These are phyloP conservation scores for Heliconius himera DNA, from an alignment of 1,140 invertebrate genomes.

Conservation along the genomic window DNA sequence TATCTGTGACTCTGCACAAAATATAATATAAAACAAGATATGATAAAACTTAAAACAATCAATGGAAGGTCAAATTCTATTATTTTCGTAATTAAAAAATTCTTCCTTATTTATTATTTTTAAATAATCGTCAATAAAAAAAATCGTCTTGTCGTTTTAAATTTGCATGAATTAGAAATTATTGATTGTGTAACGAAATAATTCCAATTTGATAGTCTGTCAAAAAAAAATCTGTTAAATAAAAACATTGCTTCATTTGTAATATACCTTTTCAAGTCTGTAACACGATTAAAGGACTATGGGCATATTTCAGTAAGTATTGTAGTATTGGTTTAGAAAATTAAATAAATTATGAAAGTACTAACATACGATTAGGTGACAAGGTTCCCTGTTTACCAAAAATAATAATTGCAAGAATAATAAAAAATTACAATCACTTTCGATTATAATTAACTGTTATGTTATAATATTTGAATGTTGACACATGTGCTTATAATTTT, in stretches of 20 bases:
- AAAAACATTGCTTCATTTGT: constrained; percentile 9
- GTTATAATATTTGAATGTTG: not conserved
- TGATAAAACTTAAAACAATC: not conserved
- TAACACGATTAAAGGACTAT: constrained; percentile 68
- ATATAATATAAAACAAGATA: not conserved
- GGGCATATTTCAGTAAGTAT: constrained; percentile 67
- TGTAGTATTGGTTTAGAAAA: not conserved
- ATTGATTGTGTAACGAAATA: not conserved
- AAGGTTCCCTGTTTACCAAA: too few relatives aligned
- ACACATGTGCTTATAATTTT: not conserved
- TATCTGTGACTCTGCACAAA: not conserved
- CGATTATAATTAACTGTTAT: not conserved
- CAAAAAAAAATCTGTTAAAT: constrained; percentile 4
- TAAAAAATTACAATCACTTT: too few relatives aligned
- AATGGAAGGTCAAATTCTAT: not conserved
- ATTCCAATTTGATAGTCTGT: constrained; percentile 16
- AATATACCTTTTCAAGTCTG: constrained; percentile 69
- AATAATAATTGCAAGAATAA: too few relatives aligned
- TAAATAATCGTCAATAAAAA: not conserved
- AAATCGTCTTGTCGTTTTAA: not conserved
- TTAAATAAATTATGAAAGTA: not conserved
- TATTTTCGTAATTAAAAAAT: not conserved
- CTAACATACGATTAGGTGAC: not conserved
- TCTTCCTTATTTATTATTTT: not conserved
- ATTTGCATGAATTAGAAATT: constrained; percentile 5